Evolutionary conservation across 2,113 vertebrate genomes (phyloP).

Genomic region (Paedocypris sp.): DNA sequence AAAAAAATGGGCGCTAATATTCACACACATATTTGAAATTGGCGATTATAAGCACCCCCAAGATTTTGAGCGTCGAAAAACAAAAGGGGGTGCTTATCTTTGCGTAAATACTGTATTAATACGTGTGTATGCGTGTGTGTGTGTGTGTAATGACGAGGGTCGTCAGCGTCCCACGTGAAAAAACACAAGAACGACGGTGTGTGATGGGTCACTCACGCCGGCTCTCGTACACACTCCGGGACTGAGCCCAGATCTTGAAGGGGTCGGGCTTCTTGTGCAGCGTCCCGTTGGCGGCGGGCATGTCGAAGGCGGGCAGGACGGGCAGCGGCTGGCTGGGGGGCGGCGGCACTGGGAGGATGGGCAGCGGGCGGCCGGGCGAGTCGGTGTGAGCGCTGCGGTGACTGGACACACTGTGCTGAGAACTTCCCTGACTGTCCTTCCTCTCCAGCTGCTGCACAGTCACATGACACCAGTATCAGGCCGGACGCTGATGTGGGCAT

Average conservation of each 20-base stretch:
- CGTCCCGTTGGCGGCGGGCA: conserved; percentile 66
- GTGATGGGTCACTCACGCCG: conserved; percentile 76
- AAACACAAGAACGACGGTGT: background rate
- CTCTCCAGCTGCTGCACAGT: conserved; percentile 86
- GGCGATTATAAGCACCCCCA: no score
- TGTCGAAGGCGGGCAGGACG: conserved; percentile 63
- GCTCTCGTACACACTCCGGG: conserved; percentile 99
- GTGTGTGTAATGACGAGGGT: no score
- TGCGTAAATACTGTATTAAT: no score
- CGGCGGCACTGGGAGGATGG: conserved; percentile 47
- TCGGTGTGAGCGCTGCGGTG: conserved; percentile 86
- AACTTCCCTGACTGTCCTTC: conserved; percentile 97
- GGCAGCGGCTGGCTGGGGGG: conserved; percentile 63
- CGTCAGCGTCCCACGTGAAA: no score
- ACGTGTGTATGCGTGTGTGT: no score
- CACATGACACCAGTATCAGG: no score
- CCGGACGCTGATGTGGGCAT: no score
- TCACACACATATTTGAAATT: no score
- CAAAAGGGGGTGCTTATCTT: no score
- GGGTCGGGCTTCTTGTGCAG: conserved; percentile 96
- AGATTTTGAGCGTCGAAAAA: no score
- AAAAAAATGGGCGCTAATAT: no score
- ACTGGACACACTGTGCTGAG: conserved; percentile 92
- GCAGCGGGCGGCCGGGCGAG: conserved; percentile 73
- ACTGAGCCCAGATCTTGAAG: conserved; percentile 99